phyloP scores from a whole-genome alignment of 2,797 vertebrate genomes.

The Micropoecilia bifurca region DNA sequence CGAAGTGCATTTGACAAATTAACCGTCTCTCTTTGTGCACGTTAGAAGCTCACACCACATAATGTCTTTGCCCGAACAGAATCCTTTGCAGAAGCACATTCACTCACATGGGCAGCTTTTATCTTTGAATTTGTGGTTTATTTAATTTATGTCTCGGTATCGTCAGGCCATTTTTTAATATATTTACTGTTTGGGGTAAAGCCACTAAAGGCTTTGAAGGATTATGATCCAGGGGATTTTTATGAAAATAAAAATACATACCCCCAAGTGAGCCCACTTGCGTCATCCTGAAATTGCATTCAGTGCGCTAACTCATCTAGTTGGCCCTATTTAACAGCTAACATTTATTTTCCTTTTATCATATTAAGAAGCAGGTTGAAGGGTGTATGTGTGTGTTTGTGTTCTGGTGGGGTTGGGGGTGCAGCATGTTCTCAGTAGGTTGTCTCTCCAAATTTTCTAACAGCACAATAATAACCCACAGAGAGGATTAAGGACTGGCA shows the following conservation, averaged over 20 bases:
- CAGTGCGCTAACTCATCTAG: slow-evolving; percentile 38
- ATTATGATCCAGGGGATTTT: slow-evolving; percentile 62
- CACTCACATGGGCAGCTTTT: neutral
- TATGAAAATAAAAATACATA: slow-evolving; percentile 63
- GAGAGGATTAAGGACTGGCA: slow-evolving; percentile 64
- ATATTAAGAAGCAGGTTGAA: neutral
- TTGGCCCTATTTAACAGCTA: slow-evolving; percentile 19
- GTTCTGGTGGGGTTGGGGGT: neutral
- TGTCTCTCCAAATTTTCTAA: slow-evolving; percentile 60
- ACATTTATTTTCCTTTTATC: slow-evolving; percentile 14
- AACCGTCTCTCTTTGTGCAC: slow-evolving; percentile 27
- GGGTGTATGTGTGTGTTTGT: neutral
- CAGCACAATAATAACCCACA: slow-evolving; percentile 63
- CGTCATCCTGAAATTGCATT: slow-evolving; percentile 37
- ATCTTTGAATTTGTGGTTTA: slow-evolving; percentile 13
- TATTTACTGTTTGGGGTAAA: slow-evolving; percentile 14
- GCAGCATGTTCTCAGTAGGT: slow-evolving; percentile 24
- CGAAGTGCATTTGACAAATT: slow-evolving; percentile 37
- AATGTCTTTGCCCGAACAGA: slow-evolving; percentile 31
- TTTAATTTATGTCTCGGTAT: slow-evolving; percentile 10
- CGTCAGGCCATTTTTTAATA: slow-evolving; percentile 7
- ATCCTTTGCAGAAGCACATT: slow-evolving; percentile 49
- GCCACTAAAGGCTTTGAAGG: slow-evolving; percentile 48
- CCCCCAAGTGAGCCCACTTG: slow-evolving; percentile 34
- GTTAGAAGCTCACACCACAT: slow-evolving; percentile 3